Percentiles rank a stretch among this genome's conserved stretches.
Evolutionary conservation across 2,797 vertebrate genomes (phyloP).

Genomic region (Ataeniobius toweri): DNA sequence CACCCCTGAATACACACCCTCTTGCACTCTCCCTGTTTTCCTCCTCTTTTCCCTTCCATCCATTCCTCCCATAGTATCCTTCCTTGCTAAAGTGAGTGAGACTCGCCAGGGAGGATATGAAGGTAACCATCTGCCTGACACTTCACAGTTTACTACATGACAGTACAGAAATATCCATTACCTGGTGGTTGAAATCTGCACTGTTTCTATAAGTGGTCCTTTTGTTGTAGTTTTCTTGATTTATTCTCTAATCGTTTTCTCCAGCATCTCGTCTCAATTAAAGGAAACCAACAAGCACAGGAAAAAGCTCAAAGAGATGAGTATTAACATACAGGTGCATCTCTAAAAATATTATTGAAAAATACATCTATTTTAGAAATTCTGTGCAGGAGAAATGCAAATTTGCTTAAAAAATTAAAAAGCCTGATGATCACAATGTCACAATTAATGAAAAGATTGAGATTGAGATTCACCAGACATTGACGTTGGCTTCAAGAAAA

Average conservation of each 20-base stretch:
- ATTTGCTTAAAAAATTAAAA: background rate
- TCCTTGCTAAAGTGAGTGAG: conserved; percentile 74
- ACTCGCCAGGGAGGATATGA: conserved; percentile 49
- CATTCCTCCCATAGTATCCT: conserved; percentile 47
- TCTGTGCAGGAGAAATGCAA: background rate
- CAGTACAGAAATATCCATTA: conserved; percentile 11
- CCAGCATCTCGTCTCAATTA: background rate
- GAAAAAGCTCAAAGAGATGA: conserved; percentile 7
- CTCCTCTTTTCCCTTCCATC: conserved; percentile 35
- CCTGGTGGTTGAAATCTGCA: background rate
- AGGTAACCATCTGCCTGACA: conserved; percentile 59
- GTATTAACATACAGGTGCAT: background rate
- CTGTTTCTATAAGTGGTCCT: background rate
- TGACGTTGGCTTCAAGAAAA: background rate
- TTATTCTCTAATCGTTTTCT: background rate
- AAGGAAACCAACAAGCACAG: background rate
- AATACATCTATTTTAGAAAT: too few relatives aligned
- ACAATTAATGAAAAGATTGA: background rate
- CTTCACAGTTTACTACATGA: conserved; percentile 23
- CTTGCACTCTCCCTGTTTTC: conserved; percentile 37
- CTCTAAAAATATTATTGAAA: too few relatives aligned
- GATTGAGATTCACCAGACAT: background rate
- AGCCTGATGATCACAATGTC: background rate
- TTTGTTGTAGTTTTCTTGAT: background rate
- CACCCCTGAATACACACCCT: conserved; percentile 69